A percentile compares a stretch with the other conserved stretches of the same genome.
These are phyloP conservation scores for Sinopyrophorus schimmeli DNA, from an alignment of 2,888 invertebrate genomes.

Conservation along the genomic window DNA sequence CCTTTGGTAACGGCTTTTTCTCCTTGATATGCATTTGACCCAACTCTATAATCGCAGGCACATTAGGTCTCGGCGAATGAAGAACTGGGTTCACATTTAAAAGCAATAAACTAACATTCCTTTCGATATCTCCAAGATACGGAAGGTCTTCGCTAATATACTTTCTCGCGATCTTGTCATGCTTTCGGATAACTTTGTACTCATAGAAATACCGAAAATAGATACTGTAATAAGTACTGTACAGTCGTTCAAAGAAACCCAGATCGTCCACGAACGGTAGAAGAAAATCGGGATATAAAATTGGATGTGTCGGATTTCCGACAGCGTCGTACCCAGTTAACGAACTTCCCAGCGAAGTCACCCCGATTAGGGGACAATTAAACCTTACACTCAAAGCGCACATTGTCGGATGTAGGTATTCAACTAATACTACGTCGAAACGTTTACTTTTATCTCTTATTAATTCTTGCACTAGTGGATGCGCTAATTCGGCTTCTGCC, in stretches of 20 bases:
- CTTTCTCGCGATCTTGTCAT: slow-evolving; percentile 42
- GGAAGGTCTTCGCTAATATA: slow-evolving; percentile 48
- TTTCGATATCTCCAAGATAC: slow-evolving; percentile 44
- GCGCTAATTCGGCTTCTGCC: slow-evolving; percentile 22
- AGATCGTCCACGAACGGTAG: slow-evolving; percentile 48
- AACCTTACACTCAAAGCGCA: slow-evolving; percentile 38
- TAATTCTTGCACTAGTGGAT: slow-evolving; percentile 39
- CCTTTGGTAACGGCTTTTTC: slow-evolving; percentile 42
- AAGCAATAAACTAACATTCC: slow-evolving; percentile 46
- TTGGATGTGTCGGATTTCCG: slow-evolving; percentile 42
- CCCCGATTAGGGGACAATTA: slow-evolving; percentile 32
- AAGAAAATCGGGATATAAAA: slow-evolving; percentile 44
- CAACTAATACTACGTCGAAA: slow-evolving; percentile 43
- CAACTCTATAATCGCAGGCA: slow-evolving; percentile 45
- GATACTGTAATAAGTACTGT: slow-evolving; percentile 41
- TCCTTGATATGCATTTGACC: slow-evolving; percentile 44
- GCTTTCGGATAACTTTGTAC: slow-evolving; percentile 38
- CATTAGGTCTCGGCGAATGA: slow-evolving; percentile 43
- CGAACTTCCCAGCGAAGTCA: slow-evolving; percentile 42
- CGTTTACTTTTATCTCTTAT: slow-evolving; percentile 35
- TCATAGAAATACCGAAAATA: slow-evolving; percentile 38
- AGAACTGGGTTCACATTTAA: slow-evolving; percentile 47
- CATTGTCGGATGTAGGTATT: slow-evolving; percentile 33
- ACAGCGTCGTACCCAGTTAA: slow-evolving; percentile 39
- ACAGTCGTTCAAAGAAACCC: slow-evolving; percentile 51